phyloP scores from a whole-genome alignment of 1,140 invertebrate species.

The Lethocerus indicus region DNA sequence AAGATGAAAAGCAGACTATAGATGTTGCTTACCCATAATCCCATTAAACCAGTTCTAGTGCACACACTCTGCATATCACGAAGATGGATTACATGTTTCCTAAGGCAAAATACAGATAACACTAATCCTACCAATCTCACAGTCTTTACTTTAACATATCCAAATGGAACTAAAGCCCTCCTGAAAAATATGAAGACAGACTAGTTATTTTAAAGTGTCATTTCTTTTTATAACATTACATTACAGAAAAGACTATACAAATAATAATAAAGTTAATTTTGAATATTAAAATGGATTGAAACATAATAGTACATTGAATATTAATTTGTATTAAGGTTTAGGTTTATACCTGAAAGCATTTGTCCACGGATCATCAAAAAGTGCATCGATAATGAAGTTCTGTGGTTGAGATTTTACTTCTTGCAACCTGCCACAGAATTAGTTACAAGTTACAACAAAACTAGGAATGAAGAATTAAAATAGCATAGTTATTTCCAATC shows the following conservation, averaged over 20 bases:
- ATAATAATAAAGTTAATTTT: background rate
- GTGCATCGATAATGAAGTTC: slow-evolving; percentile 58
- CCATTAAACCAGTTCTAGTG: slow-evolving; percentile 73
- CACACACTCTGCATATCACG: slow-evolving; percentile 68
- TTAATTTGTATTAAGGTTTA: background rate
- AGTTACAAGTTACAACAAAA: too few species aligned
- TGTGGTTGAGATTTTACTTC: slow-evolving; percentile 79
- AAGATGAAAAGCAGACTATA: slow-evolving; percentile 24
- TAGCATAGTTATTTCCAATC: too few species aligned
- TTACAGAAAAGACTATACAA: background rate
- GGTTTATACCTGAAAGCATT: slow-evolving; percentile 35
- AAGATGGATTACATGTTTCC: slow-evolving; percentile 60
- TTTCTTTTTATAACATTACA: background rate
- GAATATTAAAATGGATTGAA: background rate
- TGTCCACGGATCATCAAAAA: slow-evolving; percentile 77
- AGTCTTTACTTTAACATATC: slow-evolving; percentile 61
- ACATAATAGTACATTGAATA: slow-evolving; percentile 5
- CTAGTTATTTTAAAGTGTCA: slow-evolving; percentile 1
- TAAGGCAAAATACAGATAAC: slow-evolving; percentile 53
- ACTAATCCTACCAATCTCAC: slow-evolving; percentile 64
- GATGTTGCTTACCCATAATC: slow-evolving; percentile 54
- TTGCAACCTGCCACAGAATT: slow-evolving; percentile 59
- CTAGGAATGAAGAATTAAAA: too few species aligned
- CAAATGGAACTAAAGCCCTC: slow-evolving; percentile 43
- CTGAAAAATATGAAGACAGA: slow-evolving; percentile 25